Conservation (phyloP, 2,113 vertebrate species). For the Felis chaus region DNA sequence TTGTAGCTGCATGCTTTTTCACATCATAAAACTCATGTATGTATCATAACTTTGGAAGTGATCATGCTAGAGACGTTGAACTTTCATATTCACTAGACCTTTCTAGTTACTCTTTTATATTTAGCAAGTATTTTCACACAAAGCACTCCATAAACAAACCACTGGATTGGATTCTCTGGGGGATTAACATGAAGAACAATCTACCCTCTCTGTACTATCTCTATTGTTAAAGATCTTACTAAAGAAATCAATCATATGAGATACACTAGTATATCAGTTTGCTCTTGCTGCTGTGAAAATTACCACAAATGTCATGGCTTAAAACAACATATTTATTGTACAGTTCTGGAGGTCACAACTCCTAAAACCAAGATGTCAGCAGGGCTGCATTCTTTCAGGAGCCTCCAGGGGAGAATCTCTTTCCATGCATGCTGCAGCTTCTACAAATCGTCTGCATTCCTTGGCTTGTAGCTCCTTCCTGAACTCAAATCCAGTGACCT, state of each 20-base stretch:
- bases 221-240: background rate
- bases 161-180: background rate
- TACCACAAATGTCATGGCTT: background rate
- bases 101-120: background rate
- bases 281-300: background rate
- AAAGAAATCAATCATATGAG: background rate
- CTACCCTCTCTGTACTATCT: background rate
- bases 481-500: background rate
- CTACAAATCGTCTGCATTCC: background rate
- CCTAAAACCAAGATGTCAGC: background rate
- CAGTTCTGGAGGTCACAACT: background rate
- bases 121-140: background rate
- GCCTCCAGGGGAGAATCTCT: background rate
- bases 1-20: background rate
- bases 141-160: background rate
- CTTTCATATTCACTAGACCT: background rate
- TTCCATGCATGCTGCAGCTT: background rate
- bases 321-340: constrained; percentile 8
- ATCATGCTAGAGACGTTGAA: background rate
- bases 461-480: background rate
- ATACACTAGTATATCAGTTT: background rate
- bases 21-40: background rate
- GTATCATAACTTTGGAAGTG: background rate
- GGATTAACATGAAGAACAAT: background rate
- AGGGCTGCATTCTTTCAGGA: background rate